Evolutionary conservation across 2,797 vertebrate species (phyloP), one percentile per base, ranked within the genome.

Genomic region (Labroides dimidiatus): DNA sequence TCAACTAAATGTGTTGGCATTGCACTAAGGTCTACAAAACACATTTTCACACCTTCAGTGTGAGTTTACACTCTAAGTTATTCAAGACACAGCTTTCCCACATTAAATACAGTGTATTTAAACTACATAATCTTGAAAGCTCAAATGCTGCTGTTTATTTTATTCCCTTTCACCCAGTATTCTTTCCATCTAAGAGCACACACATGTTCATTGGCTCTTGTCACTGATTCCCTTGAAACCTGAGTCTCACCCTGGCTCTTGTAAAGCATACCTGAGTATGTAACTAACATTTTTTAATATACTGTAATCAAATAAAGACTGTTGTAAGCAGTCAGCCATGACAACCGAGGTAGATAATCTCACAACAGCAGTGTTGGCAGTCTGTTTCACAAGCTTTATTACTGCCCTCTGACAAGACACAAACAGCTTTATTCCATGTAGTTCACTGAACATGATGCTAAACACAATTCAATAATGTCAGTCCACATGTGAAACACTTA

Each of bases 281-380:
- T 86, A 87, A 78, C 75, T 58, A 83, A 84, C 70, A 75, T 36
- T 51, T 37, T 54, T 33, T 33, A 6, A 6, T 33, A 8, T 86
- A 73, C 86, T 86, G 78, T 84, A 84, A 85, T 87, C 80, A 85
- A 53, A 21, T 80, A 41, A 68, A 75, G 36, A 77, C 75, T 79
- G 30, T 33, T 33, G 68, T 20, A 37, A 42, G 61, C 68, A 66
- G 37, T 41, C 20, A 27, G 10, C 37, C 68, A 36, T 76, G 45
- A 64, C 42, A 19, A 37, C 61, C 61, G 23, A 20, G 39, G 20
- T 2, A 74, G 66, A 82, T 81, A 78, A 86, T 86, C 75, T 74
- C n/a, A 41, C 60, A 77, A 85, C 71, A 78, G 75, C 64, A 57
- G 62, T 58, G 59, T 24, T 78, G 69, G 50, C 79, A 82, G 60